Conservation (phyloP, 2,888 invertebrate genomes). For the Diaphora mendica region DNA sequence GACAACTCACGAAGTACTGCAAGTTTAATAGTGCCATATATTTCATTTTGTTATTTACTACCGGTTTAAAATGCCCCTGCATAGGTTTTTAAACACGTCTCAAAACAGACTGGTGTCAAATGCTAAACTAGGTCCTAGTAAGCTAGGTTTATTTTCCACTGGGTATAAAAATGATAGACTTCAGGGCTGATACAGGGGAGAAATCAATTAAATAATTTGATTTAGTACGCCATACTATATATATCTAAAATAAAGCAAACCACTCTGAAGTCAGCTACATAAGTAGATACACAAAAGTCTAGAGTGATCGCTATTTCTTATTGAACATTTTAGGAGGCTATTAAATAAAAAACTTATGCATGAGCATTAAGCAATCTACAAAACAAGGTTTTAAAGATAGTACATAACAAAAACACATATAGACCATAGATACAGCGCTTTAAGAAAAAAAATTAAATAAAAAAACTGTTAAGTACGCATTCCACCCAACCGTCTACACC, state of each 20-base stretch:
- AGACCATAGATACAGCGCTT: conserved; percentile 13
- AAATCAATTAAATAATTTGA: no score
- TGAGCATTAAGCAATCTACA: not conserved
- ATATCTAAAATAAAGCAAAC: not conserved
- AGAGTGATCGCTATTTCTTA: not conserved
- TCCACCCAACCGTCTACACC: conserved; percentile 12
- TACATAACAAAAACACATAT: conserved; percentile 4
- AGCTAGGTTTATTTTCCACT: not conserved
- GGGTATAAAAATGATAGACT: not conserved
- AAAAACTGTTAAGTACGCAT: not conserved
- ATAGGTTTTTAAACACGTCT: not conserved
- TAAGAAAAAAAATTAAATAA: not conserved
- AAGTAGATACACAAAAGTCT: not conserved
- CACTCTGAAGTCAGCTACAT: not conserved
- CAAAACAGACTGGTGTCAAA: not conserved
- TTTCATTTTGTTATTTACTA: conserved; percentile 2
- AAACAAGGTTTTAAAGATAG: conserved; percentile 1
- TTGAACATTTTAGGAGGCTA: not conserved
- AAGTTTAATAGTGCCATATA: not conserved
- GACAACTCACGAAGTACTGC: conserved; percentile 41
- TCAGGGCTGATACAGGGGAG: not conserved
- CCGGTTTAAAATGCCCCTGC: not conserved
- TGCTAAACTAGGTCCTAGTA: not conserved
- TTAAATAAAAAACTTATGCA: not conserved
- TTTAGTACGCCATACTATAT: no score